Conservation (phyloP, 2,797 vertebrate genomes). For the Rhabdomys pumilio region DNA sequence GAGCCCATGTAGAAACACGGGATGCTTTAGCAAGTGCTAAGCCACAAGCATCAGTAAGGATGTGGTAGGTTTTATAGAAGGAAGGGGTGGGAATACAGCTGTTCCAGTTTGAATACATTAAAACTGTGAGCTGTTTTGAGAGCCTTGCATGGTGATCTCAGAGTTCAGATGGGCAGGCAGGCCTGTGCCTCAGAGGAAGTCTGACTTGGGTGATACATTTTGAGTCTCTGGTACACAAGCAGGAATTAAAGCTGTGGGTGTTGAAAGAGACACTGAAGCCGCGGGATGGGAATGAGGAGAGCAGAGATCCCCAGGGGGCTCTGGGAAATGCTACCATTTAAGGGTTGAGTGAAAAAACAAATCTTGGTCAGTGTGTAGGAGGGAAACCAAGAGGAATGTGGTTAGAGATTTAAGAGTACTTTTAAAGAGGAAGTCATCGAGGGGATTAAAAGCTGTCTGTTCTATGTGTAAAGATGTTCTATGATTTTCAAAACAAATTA, state of each 20-base stretch:
- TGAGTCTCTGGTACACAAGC: neutral
- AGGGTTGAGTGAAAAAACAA: conserved; percentile 67
- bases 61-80: neutral
- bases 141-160: neutral
- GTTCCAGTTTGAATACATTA: neutral
- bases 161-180: neutral
- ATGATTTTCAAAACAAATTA: conserved; percentile 85
- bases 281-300: conserved; percentile 53
- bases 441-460: conserved; percentile 81
- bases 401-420: conserved; percentile 78
- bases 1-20: neutral
- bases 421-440: conserved; percentile 81
- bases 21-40: conserved; percentile 30
- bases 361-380: conserved; percentile 79
- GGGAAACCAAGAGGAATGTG: conserved; percentile 80
- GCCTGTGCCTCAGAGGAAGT: neutral
- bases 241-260: conserved; percentile 46
- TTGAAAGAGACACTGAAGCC: conserved; percentile 41
- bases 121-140: neutral
- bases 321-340: conserved; percentile 67
- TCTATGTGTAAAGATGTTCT: conserved; percentile 79
- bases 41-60: neutral
- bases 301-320: conserved; percentile 39
- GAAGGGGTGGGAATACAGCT: neutral
- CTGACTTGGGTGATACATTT: neutral